phyloP scores from a whole-genome alignment of 2,888 invertebrate genomes.

The Rotaria magnacalcarata region DNA sequence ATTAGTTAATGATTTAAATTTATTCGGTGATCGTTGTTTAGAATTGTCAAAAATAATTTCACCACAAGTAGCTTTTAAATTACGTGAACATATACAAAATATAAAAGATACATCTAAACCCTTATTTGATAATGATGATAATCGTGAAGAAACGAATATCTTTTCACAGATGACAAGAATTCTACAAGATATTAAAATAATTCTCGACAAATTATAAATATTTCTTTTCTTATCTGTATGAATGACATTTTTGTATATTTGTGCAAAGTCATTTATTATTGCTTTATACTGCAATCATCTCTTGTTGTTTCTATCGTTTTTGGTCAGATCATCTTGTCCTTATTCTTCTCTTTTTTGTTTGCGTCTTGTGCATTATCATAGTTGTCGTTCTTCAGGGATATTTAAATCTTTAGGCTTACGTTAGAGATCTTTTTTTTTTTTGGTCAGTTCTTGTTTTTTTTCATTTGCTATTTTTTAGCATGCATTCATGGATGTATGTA shows the following conservation, averaged over 20 bases:
- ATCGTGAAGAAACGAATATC: constrained; percentile 7
- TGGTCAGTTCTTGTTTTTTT: no score
- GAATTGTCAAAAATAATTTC: background rate
- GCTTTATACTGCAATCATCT: constrained; percentile 20
- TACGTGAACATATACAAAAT: constrained; percentile 28
- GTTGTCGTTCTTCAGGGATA: constrained; percentile 9
- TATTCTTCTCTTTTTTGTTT: background rate
- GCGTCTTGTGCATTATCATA: background rate
- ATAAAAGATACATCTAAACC: background rate
- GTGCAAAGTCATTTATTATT: background rate
- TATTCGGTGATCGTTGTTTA: constrained; percentile 11
- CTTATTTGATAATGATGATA: background rate
- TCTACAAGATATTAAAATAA: constrained; percentile 16
- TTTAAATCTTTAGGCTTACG: background rate
- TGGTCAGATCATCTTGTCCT: background rate
- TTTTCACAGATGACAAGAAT: constrained; percentile 2
- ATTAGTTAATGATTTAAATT: constrained; percentile 25
- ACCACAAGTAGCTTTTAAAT: constrained; percentile 21
- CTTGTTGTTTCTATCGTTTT: background rate
- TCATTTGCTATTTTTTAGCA: background rate
- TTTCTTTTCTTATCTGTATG: background rate
- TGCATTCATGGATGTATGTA: background rate
- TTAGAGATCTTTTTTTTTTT: background rate
- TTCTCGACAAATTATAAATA: constrained; percentile 27
- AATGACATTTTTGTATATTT: constrained; percentile 19